Percentiles rank a stretch among this genome's conserved stretches.
phyloP scores from a whole-genome alignment of 2,797 vertebrate species.

The Salmo trutta region DNA sequence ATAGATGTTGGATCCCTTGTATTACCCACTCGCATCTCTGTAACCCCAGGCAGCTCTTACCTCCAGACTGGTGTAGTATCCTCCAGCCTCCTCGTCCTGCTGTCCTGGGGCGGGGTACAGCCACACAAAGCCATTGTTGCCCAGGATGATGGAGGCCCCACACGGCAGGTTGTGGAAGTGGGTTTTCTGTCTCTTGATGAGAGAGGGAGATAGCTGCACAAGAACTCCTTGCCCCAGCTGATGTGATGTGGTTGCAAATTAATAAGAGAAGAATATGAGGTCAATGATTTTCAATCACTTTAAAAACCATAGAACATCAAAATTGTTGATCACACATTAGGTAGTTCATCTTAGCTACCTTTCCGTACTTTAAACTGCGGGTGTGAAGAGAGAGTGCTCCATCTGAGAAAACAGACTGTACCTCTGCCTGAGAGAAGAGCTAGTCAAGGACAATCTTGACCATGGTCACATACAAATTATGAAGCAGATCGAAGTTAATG shows the following conservation, averaged over 20 bases:
- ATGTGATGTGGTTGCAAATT: background rate
- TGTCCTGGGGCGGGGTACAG: constrained; percentile 87
- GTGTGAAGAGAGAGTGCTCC: constrained; percentile 94
- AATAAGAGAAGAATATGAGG: background rate
- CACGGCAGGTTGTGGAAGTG: constrained; percentile 96
- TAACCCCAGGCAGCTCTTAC: constrained; percentile 56
- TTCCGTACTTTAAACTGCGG: constrained; percentile 95
- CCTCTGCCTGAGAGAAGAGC: constrained; percentile 83
- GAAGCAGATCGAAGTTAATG: background rate
- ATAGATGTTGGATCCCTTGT: background rate
- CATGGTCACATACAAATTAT: background rate
- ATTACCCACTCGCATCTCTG: background rate
- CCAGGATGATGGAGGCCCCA: constrained; percentile 91
- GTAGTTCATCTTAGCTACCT: constrained; percentile 70
- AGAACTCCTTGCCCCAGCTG: constrained; percentile 94
- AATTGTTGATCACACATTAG: too few relatives aligned
- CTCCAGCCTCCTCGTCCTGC: constrained; percentile 89
- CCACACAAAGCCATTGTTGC: constrained; percentile 97
- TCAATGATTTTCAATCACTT: background rate
- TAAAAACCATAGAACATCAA: background rate
- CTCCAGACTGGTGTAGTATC: constrained; percentile 87
- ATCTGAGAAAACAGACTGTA: constrained; percentile 94
- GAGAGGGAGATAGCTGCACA: constrained; percentile 91
- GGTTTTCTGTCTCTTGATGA: constrained; percentile 95
- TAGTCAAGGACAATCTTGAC: constrained; percentile 66